Evolutionary conservation across 2,888 invertebrate species (phyloP), one percentile per base, ranked within the genome.

Genomic region (Linnaemya vulpina): DNA sequence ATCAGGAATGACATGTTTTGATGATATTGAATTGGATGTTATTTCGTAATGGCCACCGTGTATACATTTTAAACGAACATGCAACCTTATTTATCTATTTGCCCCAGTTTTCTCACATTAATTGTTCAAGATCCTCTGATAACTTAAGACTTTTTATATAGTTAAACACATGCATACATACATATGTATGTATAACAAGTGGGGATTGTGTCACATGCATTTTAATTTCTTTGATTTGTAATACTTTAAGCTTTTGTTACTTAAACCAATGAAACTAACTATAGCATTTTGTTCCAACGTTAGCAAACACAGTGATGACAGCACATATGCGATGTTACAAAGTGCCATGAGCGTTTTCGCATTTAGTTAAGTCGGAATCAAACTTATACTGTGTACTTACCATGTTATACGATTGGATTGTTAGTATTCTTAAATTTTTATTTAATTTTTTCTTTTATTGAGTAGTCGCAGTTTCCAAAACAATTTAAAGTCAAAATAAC

Each of bases 51-150:
- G 46, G 15, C 51, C 60, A 40, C 60, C 62, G 7, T 35, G 1
- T n/a, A 58, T 30, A 9, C 17, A 22, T 13, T 25, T 49, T 20
- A 55, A 71, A 79, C 62, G 53, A 70, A 55, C 79, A 79, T 79
- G 79, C 79, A 79, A 35, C 17, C 30, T 63, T n/a, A 49, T 46
- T 71, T 60, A 0, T 70, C 8, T 30, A 65, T 55, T 46, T 53
- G 25, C 22, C 51, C 49, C 46, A 60, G 30, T 38, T n/a, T 77
- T 35, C 20, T 20, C 25, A 25, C 22, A 38, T 49, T 49, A 58
- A 13, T 1, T 15, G 25, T 25, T 17, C 49, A 17, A 17, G 17
- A 49, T 49, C 49, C 7, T 46, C 22, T 11, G 5, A 38, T 46
- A 65, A 65, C 17, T 38, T 17, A 38, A 15, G 4, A 63, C 13